phyloP scores from a whole-genome alignment of 2,888 invertebrate genomes.

The Drosophila niveifrons region DNA sequence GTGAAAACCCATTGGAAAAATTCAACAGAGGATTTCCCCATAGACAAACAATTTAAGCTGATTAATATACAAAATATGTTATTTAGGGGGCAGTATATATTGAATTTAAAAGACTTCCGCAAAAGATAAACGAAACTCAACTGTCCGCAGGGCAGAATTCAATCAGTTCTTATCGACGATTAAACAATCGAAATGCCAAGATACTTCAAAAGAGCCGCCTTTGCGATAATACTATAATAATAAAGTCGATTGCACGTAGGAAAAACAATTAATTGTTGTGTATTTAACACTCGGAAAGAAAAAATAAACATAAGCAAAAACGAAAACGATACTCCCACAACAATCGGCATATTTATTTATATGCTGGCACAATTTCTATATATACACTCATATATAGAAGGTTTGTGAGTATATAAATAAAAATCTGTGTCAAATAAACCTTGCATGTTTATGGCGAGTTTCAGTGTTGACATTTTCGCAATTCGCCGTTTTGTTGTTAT shows the following conservation, averaged over 20 bases:
- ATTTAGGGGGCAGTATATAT: not conserved
- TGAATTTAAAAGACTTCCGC: conserved; percentile 41
- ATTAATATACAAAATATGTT: not conserved
- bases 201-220: conserved; percentile 25
- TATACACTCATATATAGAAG: conserved; percentile 7
- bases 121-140: conserved; percentile 38
- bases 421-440: conserved; percentile 78
- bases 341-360: conserved; percentile 13
- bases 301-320: not conserved
- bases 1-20: not conserved
- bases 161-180: conserved; percentile 50
- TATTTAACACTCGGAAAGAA: not conserved
- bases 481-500: conserved; percentile 37
- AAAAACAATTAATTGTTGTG: conserved; percentile 5
- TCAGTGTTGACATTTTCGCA: conserved; percentile 52
- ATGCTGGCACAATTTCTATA: conserved; percentile 17
- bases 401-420: conserved; percentile 24
- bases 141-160: not conserved
- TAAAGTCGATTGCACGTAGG: conserved; percentile 1
- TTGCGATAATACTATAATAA: conserved; percentile 12
- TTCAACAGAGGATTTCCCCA: not conserved
- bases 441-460: conserved; percentile 75
- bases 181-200: conserved; percentile 16
- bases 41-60: not conserved
- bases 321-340: conserved; percentile 16